Base-by-base conservation (phyloP, 1,140 invertebrate genomes). In the Lordiphosa clarofinis region DNA sequence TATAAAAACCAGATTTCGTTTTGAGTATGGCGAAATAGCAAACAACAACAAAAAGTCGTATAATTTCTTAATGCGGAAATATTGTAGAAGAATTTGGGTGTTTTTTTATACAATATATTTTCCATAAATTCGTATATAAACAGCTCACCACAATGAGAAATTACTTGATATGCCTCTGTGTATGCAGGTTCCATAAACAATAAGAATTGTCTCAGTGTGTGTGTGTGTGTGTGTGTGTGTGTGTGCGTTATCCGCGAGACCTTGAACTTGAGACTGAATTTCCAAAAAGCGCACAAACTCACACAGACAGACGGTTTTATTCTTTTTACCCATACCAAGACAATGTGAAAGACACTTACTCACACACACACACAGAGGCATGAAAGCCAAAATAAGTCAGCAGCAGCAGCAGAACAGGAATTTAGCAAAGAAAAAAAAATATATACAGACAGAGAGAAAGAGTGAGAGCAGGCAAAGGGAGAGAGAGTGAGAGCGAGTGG, bases 251-350 rank as follows among this genome's bases (percentile, higher is more conserved):
- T 87, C 79, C 86, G 79, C 76, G 86, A 87, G 86, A 88, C 86
- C 86, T 88, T 88, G 86, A 88, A 88, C 86, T 88, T 88, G 86
- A 88, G 86, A 88, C 86, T 87, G 87, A 88, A 88, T 88, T 88
- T 88, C 86, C 86, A 88, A 88, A 88, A 88, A 84, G 78, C 78
- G 65, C 49, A 86, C 73, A 58, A 40, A 44, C 63, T 60, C 68
- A 52, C 37, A 63, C 48, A 60, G 40, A 56, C 40, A 52, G 21
- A n/a, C n/a, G n/a, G 1, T 24, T 24, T 24, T 49, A 58, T 54
- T 53, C 49, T 53, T 53, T 53, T 11, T n/a, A 49, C 47, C 24
- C 9, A 49, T 49, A 49, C 47, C 35, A 12, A n/a, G 13, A 49
- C 7, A 11, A 24, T 13, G 44, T 66, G 63, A 68, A 47, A 57